Conservation (phyloP, 1,140 invertebrate genomes). For the Drosophila triauraria region DNA sequence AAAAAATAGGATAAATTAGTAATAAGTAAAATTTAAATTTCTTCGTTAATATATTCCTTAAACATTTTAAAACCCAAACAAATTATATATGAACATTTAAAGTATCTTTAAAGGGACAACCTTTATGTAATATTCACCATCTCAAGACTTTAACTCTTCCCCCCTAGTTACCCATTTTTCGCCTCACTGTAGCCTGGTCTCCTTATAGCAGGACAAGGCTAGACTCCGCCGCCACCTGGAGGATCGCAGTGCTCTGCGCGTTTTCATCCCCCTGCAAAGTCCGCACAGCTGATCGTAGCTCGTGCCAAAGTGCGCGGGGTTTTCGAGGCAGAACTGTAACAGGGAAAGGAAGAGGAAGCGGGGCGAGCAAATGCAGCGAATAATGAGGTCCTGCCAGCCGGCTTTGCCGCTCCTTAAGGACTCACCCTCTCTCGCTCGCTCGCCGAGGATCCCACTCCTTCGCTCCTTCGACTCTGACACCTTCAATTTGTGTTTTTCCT, state of each 20-base stretch:
- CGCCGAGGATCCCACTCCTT: conserved; percentile 23
- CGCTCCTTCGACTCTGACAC: conserved; percentile 65
- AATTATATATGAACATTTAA: neutral
- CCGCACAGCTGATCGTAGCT: conserved; percentile 70
- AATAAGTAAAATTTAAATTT: neutral
- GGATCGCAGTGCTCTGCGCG: conserved; percentile 2
- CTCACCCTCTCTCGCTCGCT: conserved; percentile 17
- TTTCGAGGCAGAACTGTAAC: conserved; percentile 71
- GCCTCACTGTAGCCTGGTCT: conserved; percentile 7
- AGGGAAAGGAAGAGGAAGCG: conserved; percentile 28
- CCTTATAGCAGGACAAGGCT: conserved; percentile 28
- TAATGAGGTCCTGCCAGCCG: conserved; percentile 76
- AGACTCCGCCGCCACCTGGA: conserved; percentile 49
- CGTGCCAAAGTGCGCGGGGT: conserved; percentile 81
- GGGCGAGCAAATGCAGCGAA: conserved; percentile 71
- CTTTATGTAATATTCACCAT: too few relatives aligned
- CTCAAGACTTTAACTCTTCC: too few relatives aligned
- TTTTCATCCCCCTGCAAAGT: conserved; percentile 54
- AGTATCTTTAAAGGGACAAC: neutral
- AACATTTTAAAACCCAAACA: too few relatives aligned
- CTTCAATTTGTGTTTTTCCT: conserved; percentile 72
- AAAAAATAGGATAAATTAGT: too few relatives aligned
- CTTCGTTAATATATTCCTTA: neutral
- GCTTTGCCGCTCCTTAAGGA: conserved; percentile 59
- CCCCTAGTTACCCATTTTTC: neutral